A percentile compares a stretch with the other conserved stretches of the same genome.
phyloP scores from a whole-genome alignment of 1,140 invertebrate species.

The Drepana arcuata region DNA sequence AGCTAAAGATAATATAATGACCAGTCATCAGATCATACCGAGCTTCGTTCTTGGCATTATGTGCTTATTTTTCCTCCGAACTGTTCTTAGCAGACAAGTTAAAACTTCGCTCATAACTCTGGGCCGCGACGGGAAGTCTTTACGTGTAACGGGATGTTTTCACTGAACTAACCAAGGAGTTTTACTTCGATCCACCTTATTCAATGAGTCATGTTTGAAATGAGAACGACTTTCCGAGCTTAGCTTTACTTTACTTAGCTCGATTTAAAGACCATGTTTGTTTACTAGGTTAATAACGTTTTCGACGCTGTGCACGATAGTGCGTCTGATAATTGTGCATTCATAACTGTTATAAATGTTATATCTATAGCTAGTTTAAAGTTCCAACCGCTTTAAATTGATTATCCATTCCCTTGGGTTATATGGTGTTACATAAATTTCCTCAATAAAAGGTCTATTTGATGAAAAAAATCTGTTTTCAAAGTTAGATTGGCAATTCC shows the following conservation, averaged over 20 bases:
- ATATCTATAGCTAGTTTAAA: neutral
- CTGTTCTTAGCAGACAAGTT: conserved; percentile 18
- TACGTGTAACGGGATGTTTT: conserved; percentile 36
- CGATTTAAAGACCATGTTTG: neutral
- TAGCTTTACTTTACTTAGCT: too few species aligned
- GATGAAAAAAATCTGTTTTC: too few species aligned
- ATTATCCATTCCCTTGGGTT: too few species aligned
- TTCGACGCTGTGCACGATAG: neutral
- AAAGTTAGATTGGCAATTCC: too few species aligned
- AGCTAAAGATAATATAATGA: too few species aligned
- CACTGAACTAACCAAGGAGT: conserved; percentile 24
- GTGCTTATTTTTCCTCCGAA: conserved; percentile 25
- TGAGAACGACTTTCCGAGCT: conserved; percentile 2
- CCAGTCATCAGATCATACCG: too few species aligned
- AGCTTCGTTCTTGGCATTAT: too few species aligned
- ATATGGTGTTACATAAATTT: too few species aligned
- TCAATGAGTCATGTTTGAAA: conserved; percentile 16
- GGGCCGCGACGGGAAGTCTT: conserved; percentile 35
- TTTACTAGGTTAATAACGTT: neutral
- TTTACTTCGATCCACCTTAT: conserved; percentile 14
- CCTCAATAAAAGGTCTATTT: too few species aligned
- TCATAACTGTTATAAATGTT: neutral
- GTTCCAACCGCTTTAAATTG: neutral
- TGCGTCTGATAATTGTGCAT: neutral
- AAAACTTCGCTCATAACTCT: conserved; percentile 48